These are phyloP conservation scores for Bubo scandiacus DNA, from an alignment of 2,113 vertebrate genomes.

Conservation along the genomic window DNA sequence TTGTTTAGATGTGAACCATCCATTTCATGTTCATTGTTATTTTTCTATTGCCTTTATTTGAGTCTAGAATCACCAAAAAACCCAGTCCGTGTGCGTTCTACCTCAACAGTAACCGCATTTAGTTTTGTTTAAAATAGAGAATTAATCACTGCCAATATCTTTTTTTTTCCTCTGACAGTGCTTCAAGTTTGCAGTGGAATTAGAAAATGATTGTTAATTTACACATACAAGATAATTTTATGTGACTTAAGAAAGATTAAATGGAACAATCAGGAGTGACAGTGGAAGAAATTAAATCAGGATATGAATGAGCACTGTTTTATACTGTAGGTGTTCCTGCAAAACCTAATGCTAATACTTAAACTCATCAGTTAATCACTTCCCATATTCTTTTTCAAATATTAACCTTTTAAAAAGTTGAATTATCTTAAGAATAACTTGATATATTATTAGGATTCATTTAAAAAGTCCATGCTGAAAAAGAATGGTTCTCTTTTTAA, in stretches of 20 bases:
- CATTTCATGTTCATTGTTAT: conserved; percentile 46
- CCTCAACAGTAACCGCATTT: not conserved
- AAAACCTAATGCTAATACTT: conserved; percentile 66
- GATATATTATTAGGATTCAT: conserved; percentile 48
- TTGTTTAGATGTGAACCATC: conserved; percentile 11
- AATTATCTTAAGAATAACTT: conserved; percentile 63
- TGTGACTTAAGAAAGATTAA: conserved; percentile 73
- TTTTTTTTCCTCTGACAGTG: conserved; percentile 4
- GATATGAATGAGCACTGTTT: conserved; percentile 73
- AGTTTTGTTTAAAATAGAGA: conserved; percentile 58
- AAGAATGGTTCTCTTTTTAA: conserved; percentile 64
- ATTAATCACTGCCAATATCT: not conserved
- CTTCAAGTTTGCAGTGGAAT: conserved; percentile 44
- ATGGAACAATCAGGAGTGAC: conserved; percentile 64
- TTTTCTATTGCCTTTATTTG: not conserved
- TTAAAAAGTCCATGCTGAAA: conserved; percentile 51
- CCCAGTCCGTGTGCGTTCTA: not conserved
- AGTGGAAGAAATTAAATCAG: conserved; percentile 77
- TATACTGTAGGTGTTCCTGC: conserved; percentile 63
- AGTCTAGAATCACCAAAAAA: not conserved
- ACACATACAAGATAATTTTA: conserved; percentile 66
- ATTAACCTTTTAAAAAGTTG: conserved; percentile 65
- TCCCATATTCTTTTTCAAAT: conserved; percentile 67
- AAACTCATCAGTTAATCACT: conserved; percentile 70
- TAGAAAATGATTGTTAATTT: conserved; percentile 68